These are phyloP conservation scores for Glyphotaelius pellucidus DNA, from an alignment of 2,888 invertebrate species.

Conservation along the genomic window DNA sequence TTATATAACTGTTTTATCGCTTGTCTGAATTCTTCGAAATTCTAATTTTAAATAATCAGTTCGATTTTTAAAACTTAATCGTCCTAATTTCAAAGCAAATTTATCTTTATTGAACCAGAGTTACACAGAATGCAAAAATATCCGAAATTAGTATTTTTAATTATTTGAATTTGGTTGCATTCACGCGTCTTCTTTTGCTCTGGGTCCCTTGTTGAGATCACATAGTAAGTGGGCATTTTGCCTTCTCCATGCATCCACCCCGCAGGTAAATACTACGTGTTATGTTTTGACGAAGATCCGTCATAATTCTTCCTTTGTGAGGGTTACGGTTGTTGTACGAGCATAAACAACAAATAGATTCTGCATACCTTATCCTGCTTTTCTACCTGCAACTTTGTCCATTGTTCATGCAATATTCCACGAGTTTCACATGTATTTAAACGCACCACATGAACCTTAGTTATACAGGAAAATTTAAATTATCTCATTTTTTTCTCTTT, in stretches of 20 bases:
- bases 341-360: conserved; percentile 49
- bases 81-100: no score
- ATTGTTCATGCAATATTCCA: background rate
- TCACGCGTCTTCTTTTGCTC: background rate
- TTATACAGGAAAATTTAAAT: background rate
- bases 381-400: background rate
- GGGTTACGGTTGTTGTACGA: conserved; percentile 56
- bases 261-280: conserved; percentile 56
- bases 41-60: no score
- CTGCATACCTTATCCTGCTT: conserved; percentile 42
- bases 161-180: conserved; percentile 25
- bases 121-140: no score
- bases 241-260: conserved; percentile 16
- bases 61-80: no score
- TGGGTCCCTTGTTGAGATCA: conserved; percentile 25
- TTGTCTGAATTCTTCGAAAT: no score
- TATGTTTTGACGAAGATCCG: conserved; percentile 60
- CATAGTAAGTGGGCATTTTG: conserved; percentile 36
- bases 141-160: no score
- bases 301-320: conserved; percentile 59
- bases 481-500: background rate
- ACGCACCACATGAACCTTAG: background rate
- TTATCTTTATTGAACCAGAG: no score
- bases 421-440: background rate
- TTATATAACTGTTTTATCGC: no score